A percentile compares a stretch with the other conserved stretches of the same genome.
phyloP scores from a whole-genome alignment of 1,140 invertebrate species.

The Drosophila kanapiae region DNA sequence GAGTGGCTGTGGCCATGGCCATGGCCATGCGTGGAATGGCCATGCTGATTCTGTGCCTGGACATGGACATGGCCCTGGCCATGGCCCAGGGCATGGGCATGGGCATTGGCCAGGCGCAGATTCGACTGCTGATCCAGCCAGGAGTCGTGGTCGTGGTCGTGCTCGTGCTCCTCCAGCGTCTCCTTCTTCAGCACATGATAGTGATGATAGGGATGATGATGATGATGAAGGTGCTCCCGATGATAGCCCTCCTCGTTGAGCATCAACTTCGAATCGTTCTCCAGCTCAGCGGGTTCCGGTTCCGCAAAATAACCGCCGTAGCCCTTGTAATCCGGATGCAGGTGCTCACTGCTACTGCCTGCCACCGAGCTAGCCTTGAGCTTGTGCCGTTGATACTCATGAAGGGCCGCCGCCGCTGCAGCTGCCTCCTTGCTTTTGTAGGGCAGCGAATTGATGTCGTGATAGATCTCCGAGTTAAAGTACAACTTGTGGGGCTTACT shows the following conservation, averaged over 20 bases:
- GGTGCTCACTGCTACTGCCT: background rate
- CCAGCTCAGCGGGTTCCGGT: constrained; percentile 34
- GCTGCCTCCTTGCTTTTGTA: constrained; percentile 64
- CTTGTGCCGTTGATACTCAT: constrained; percentile 73
- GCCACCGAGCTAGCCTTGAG: constrained; percentile 42
- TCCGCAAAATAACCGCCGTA: constrained; percentile 80
- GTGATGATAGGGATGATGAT: constrained; percentile 75
- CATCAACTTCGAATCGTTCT: constrained; percentile 22
- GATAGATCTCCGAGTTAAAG: constrained; percentile 83
- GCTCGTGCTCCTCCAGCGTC: constrained; percentile 55
- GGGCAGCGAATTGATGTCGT: constrained; percentile 81
- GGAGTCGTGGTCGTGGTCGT: constrained; percentile 32
- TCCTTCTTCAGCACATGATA: constrained; percentile 79
- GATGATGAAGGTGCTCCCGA: constrained; percentile 73
- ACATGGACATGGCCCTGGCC: constrained; percentile 7
- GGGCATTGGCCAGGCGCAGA: constrained; percentile 40
- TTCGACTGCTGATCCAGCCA: constrained; percentile 64
- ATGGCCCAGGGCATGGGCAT: constrained; percentile 15
- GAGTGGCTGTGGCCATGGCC: constrained; percentile 10
- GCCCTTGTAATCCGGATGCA: constrained; percentile 74
- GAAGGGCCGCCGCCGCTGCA: constrained; percentile 18
- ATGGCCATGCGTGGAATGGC: constrained; percentile 4
- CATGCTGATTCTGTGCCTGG: background rate
- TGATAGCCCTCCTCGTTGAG: constrained; percentile 44
- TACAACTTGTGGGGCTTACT: constrained; percentile 74